These are phyloP conservation scores for Peromyscus attwateri DNA, from an alignment of 2,797 vertebrate genomes.

Conservation along the genomic window DNA sequence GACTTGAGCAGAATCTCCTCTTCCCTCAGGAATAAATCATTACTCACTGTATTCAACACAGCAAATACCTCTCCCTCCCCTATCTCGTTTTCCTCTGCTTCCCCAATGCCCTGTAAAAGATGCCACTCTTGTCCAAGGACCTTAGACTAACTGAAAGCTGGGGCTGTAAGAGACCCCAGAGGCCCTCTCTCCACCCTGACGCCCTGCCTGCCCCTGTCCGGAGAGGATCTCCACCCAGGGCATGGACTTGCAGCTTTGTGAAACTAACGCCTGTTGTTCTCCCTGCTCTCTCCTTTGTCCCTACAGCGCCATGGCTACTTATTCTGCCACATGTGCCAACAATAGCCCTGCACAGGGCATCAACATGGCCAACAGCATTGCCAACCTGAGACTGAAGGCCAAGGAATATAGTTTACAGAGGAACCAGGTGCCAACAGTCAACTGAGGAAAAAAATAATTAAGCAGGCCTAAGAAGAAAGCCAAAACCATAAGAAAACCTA, in stretches of 20 bases:
- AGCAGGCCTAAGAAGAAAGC: slow-evolving; percentile 84
- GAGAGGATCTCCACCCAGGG: slow-evolving; percentile 52
- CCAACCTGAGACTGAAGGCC: slow-evolving; percentile 99
- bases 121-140: not conserved
- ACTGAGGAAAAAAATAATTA: slow-evolving; percentile 90
- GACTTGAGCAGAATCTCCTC: slow-evolving; percentile 34
- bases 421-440: slow-evolving; percentile 99
- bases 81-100: not conserved
- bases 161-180: slow-evolving; percentile 16
- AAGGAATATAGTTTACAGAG: slow-evolving; percentile 99
- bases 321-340: slow-evolving; percentile 96
- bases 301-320: slow-evolving; percentile 96
- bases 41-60: slow-evolving; percentile 24
- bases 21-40: slow-evolving; percentile 64
- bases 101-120: slow-evolving; percentile 4
- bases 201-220: not conserved
- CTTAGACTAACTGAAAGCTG: not conserved
- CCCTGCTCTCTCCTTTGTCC: slow-evolving; percentile 86
- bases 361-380: slow-evolving; percentile 99
- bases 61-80: not conserved
- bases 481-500: slow-evolving; percentile 85
- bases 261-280: slow-evolving; percentile 83
- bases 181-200: not conserved
- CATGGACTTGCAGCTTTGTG: slow-evolving; percentile 68
- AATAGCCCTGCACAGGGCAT: slow-evolving; percentile 96